Percentiles rank a stretch among this genome's conserved stretches.
Conservation (phyloP, 1,140 invertebrate genomes). For the Diorhabda elongata region DNA sequence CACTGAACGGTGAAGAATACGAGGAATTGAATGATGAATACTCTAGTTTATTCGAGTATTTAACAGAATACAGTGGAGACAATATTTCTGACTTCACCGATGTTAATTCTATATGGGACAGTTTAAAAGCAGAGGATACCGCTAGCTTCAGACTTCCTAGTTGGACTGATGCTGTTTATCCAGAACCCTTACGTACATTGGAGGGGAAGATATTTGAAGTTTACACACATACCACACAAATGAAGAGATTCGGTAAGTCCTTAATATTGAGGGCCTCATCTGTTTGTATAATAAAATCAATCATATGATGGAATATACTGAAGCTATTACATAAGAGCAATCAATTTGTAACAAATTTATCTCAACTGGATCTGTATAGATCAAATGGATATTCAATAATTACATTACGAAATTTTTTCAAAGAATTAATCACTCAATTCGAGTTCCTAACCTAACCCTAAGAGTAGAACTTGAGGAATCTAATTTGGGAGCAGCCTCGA, state of each 20-base stretch:
- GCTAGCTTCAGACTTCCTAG: not conserved
- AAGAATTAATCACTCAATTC: no score
- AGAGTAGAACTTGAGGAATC: no score
- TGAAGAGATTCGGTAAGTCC: slow-evolving; percentile 3
- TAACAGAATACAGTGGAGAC: not conserved
- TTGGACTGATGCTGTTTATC: slow-evolving; percentile 8
- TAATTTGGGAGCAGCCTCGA: no score
- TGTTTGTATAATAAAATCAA: no score
- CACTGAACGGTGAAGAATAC: not conserved
- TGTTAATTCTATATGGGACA: not conserved
- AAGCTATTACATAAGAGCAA: no score
- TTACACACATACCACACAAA: not conserved
- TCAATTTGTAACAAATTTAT: no score
- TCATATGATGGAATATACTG: no score
- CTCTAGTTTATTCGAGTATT: not conserved
- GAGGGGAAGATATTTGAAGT: not conserved
- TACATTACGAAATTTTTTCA: no score
- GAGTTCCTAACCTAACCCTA: no score
- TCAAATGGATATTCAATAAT: no score
- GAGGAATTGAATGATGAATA: not conserved
- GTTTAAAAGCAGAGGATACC: not conserved
- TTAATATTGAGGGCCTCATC: no score
- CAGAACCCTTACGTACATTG: not conserved
- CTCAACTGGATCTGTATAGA: no score
- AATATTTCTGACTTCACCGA: not conserved